Evolutionary conservation across 92 coral and sea anemone genomes (phyloP), one percentile per base, ranked within the genome.

Genomic region (Meandrina meandrites): DNA sequence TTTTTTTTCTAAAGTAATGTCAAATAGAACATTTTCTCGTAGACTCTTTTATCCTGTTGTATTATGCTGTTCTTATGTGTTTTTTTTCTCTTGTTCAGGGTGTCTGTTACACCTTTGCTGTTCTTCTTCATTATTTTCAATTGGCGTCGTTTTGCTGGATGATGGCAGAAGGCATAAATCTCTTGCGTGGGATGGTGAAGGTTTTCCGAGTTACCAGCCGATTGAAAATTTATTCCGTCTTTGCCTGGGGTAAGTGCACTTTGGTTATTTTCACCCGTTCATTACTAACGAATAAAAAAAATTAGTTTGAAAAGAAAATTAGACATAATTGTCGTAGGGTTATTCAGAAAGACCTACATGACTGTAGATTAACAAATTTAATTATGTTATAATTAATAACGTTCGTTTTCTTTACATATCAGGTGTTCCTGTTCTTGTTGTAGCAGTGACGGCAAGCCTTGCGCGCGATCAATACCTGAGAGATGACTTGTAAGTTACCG

Each of bases 141-240:
- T 58, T 92, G 86, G 91, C 91, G 51, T 87, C 91, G 1, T 92
- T 92, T 69, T 84, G 86, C 73, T 92, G 95, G 95, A 92, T 92
- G 95, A 54, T 92, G 37, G 87, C 86, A 10, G 95, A 92, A 32
- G 95, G 95, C 28, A 60, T 92, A 17, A 92, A 92, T 82, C 92
- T 92, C 15, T 87, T 89, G 54, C 91, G 93, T 48, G 95, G 95
- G 13, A 40, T 90, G 88, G 91, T 92, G n/a, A 88, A 90, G 51
- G 95, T 92, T 4, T 92, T 92, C 57, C 81, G 91, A 0, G 88
- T 91, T 19, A 86, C 88, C 66, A 90, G 95, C 70, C 90, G 93
- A 27, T 58, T 92, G 84, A 87, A 86, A 45, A 75, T 66, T 31
- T 92, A 92, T 32, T 56, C 51, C 53, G 60, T 92, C 42, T 57